Evolutionary conservation across 2,797 vertebrate genomes (phyloP), one percentile per base, ranked within the genome.

Genomic region (Tragelaphus oryx): DNA sequence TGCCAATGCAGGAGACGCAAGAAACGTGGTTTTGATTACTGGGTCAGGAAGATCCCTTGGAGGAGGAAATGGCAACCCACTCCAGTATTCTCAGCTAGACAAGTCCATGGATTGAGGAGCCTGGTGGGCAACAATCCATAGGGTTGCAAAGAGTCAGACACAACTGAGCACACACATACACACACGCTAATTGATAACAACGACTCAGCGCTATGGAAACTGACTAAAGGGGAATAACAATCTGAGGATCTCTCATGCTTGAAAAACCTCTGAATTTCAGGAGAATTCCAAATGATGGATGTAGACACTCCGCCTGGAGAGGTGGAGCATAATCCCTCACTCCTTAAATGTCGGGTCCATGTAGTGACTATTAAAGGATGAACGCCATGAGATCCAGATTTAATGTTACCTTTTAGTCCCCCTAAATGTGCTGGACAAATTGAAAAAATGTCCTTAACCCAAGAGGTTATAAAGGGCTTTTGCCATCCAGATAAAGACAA

Each of bases 311-410:
- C 0, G 0, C 37, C 71, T 44, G 37, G 24, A 41, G 50, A 37
- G 2, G 57, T 18, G 24, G 37, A 78, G 16, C 18, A 9, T 14
- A 82, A 41, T 8, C 20, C 76, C 12, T 44, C 20, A 8, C 37
- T 85, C 20, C 33, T 28, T 30, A 90, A 9, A 20, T 50, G 12
- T 7, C 0, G 1, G 8, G 4, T 26, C 17, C 14, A 6, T 0
- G 0, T 5, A 13, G 20, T 76, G 57, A 79, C 65, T 62, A 12
- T 13, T 84, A 60, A 79, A 54, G 26, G 20, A 48, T 18, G 22
- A 81, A 60, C 50, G 65, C 24, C 11, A 57, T n/a, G 30, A 75
- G 74, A 44, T 54, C 2, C 13, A 50, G 16, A 8, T 46, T 65
- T 13, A 75, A 18, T 17, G n/a, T 30, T 50, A 28, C 74, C 30